Base-by-base conservation (phyloP, 2,797 vertebrate species). In the Fringilla coelebs region DNA sequence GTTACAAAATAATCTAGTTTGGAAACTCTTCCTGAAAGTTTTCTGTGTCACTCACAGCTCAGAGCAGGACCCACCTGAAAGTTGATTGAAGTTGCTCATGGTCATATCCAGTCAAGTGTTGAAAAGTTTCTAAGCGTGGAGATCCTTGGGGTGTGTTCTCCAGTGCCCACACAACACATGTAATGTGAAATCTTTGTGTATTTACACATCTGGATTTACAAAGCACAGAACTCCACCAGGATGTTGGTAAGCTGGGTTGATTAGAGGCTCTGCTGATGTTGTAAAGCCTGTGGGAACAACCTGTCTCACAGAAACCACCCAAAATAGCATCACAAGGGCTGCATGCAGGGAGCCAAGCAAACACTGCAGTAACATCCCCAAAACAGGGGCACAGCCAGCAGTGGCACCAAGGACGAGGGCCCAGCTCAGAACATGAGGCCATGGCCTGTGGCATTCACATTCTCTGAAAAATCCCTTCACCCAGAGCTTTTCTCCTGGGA, bases 291-390 rank as follows among this genome's bases (percentile, higher is more conserved):
- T 66, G 34, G 43, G 31, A 89, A 58, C 25, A 58, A n/a, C 25
- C 4, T 11, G 52, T 85, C 58, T 61, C 28, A 51, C 34, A 79
- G 60, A 49, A 88, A 67, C 9, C 11, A 18, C 19, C 8, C 34
- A 22, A 49, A 83, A n/a, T 8, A 24, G 2, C 12, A 13, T 18
- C 24, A 14, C 24, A 41, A 65, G 66, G 40, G 32, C 16, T 15
- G 5, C 41, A 2, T 2, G 38, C 19, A 72, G 54, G n/a, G 45
- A 62, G 21, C 9, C 45, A 73, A 61, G 29, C 0, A 2, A 91
- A 7, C 41, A 31, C 17, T 2, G 31, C 15, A 26, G 17, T 3
- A 29, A 54, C 0, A 0, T 17, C 51, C 28, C 20, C 40, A 9
- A 24, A 83, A 32, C 16, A 60, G 52, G 25, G 31, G 7, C 11